phyloP scores from a whole-genome alignment of 2,113 vertebrate species.

The Peromyscus polionotus region DNA sequence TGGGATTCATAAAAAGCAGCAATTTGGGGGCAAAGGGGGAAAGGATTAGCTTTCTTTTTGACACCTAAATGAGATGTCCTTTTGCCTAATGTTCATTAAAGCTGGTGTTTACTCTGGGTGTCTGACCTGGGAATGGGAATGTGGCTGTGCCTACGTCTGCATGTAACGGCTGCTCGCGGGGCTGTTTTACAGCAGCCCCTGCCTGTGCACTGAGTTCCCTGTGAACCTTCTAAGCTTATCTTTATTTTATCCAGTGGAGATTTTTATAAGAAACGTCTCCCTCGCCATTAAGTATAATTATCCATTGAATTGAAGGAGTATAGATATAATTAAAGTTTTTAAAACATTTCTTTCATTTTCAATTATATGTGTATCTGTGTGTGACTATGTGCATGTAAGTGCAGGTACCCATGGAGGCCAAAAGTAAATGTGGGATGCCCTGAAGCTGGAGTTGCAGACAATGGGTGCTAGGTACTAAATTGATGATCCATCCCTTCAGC shows the following conservation, averaged over 20 bases:
- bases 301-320: background rate
- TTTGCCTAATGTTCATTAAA: background rate
- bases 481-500: too few relatives aligned
- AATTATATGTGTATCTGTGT: background rate
- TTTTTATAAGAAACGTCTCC: background rate
- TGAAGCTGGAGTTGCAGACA: background rate
- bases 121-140: background rate
- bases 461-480: background rate
- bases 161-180: fast-evolving
- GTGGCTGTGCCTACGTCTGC: fast-evolving
- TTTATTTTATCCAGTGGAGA: background rate
- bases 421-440: background rate
- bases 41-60: background rate
- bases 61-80: background rate
- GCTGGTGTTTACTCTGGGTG: background rate
- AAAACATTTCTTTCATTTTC: background rate
- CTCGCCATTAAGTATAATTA: background rate
- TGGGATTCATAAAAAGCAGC: background rate
- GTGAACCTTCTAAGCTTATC: background rate
- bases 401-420: background rate
- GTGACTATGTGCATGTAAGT: background rate
- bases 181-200: background rate
- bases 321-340: background rate
- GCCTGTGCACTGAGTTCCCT: background rate
- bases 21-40: background rate